Conservation (phyloP, 2,888 invertebrate species). For the Cistogaster globosa region DNA sequence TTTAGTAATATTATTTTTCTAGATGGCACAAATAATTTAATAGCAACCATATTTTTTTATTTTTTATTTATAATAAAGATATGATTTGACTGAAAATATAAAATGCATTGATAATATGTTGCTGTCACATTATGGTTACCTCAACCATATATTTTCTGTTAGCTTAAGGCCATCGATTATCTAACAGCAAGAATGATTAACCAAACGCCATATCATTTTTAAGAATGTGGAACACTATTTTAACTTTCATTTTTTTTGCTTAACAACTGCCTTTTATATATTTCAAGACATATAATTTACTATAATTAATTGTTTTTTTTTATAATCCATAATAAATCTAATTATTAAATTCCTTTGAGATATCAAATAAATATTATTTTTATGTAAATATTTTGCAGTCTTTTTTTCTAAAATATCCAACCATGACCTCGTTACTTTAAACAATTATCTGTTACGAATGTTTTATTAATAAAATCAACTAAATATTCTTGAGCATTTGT, state of each 20-base stretch:
- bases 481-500: constrained; percentile 46
- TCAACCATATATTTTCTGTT: no score
- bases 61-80: no score
- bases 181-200: no score
- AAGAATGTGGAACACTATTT: no score
- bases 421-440: constrained; percentile 52
- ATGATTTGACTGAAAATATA: no score
- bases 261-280: background rate
- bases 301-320: constrained; percentile 7
- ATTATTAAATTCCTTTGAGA: background rate
- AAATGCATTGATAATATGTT: no score
- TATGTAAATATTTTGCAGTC: background rate
- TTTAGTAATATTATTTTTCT: no score
- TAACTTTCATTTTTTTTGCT: background rate
- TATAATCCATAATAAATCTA: constrained; percentile 24
- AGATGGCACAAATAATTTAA: no score
- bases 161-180: no score
- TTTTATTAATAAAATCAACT: constrained; percentile 56
- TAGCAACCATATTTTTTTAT: no score
- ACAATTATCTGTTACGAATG: constrained; percentile 12
- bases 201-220: no score
- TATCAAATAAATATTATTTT: constrained; percentile 10
- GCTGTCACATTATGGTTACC: no score
- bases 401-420: background rate
- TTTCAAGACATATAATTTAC: constrained; percentile 14